Base-by-base conservation (phyloP, 2,797 vertebrate species). In the Molossus alvarezi region DNA sequence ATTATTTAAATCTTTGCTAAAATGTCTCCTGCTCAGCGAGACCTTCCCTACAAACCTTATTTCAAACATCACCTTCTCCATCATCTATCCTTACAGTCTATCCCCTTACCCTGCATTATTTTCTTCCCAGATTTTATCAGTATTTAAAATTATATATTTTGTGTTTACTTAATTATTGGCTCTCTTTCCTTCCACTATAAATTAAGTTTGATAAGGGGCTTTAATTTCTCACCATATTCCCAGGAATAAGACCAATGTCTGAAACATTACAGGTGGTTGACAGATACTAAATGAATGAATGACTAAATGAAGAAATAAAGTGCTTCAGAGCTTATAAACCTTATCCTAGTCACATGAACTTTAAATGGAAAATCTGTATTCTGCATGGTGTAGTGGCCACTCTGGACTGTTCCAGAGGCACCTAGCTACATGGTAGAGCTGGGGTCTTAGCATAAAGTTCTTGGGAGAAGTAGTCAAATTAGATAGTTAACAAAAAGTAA, bases 281-380 rank as follows among this genome's bases (percentile, higher is more conserved):
- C 55, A 95, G 21, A 87, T 87, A 91, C 33, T 81, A 91, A 94
- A 87, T 51, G 60, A 93, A 13, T 25, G 57, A 92, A 76, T 60
- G 58, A 76, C 3, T 60, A 83, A 65, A 37, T 83, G 15, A 41
- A 77, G 58, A 67, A 91, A 69, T 75, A 69, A 90, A 93, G 55
- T 81, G 12, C 58, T 89, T 53, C 23, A 80, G 83, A 37, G 90
- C 58, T 95, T 94, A 79, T 48, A 94, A 90, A 85, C 91, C 37
- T 76, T 58, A 90, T 83, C 57, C 27, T n/a, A 91, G 60, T 80
- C 45, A 65, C 45, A 94, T 53, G 51, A 94, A 89, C 62, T 91
- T 95, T 67, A 95, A 96, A 80, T 60, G 91, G 84, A 96, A 97
- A 85, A 77, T 67, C 37, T 73, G 84, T 77, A 60, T 89, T 92